These are phyloP conservation scores for Catonia carolina DNA, from an alignment of 2,888 invertebrate species.

Conservation along the genomic window DNA sequence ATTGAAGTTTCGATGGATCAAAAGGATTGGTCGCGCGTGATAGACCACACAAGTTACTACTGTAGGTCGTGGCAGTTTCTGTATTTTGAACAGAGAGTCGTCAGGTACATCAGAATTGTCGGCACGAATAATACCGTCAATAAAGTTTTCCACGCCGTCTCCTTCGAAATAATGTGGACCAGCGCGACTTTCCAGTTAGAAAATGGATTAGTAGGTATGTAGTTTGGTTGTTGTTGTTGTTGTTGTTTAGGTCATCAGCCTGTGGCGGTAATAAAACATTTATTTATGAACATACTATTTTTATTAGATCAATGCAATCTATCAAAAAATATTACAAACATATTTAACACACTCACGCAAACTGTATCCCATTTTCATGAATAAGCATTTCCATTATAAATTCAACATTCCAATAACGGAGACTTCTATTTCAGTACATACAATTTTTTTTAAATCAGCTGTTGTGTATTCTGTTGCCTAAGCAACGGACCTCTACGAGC, in stretches of 20 bases:
- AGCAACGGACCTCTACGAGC: too few relatives aligned
- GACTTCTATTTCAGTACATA: too few relatives aligned
- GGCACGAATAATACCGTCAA: constrained; percentile 96
- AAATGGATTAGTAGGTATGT: constrained; percentile 57
- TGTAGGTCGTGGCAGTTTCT: constrained; percentile 97
- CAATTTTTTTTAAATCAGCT: too few relatives aligned
- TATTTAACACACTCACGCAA: too few relatives aligned
- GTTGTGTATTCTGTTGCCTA: too few relatives aligned
- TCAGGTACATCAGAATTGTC: constrained; percentile 71
- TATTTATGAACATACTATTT: background rate
- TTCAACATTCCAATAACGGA: too few relatives aligned
- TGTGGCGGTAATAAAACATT: too few relatives aligned
- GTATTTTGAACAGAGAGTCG: constrained; percentile 83
- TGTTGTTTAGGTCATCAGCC: too few relatives aligned
- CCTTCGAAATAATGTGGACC: constrained; percentile 84
- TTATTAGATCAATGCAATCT: background rate
- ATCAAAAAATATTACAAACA: background rate
- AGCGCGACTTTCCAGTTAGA: constrained; percentile 65
- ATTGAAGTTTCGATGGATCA: constrained; percentile 93
- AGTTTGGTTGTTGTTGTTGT: constrained; percentile 1
- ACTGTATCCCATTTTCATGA: too few relatives aligned
- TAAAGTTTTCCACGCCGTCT: constrained; percentile 90
- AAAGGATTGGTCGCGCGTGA: constrained; percentile 87
- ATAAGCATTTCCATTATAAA: too few relatives aligned
- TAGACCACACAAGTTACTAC: constrained; percentile 85